These are phyloP conservation scores for Lepisosteus oculatus DNA, from an alignment of 2,113 vertebrate genomes.

Conservation along the genomic window DNA sequence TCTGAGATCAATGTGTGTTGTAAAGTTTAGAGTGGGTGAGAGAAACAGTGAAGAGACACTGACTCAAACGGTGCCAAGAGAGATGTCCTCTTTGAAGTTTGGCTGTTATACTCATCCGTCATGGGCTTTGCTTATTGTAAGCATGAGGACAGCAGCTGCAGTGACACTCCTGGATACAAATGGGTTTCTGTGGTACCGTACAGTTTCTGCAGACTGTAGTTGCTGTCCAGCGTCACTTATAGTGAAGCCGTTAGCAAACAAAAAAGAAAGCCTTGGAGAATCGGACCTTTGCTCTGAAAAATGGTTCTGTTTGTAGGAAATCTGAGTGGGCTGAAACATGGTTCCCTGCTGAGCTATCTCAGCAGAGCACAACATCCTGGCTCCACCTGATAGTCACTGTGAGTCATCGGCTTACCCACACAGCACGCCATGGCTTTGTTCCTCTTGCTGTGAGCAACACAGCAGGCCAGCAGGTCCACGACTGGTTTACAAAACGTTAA, in stretches of 20 bases:
- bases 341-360: constrained; percentile 70
- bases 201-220: too few relatives aligned
- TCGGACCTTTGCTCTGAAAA: constrained; percentile 3
- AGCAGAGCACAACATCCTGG: constrained; percentile 59
- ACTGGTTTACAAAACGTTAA: constrained; percentile 52
- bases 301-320: constrained; percentile 66
- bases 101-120: too few relatives aligned
- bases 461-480: constrained; percentile 38
- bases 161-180: too few relatives aligned
- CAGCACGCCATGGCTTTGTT: constrained; percentile 68
- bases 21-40: too few relatives aligned
- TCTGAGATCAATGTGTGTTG: too few relatives aligned
- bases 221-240: too few relatives aligned
- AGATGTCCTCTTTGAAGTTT: too few relatives aligned
- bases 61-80: too few relatives aligned
- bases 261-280: constrained; percentile 26
- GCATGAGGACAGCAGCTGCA: too few relatives aligned
- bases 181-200: too few relatives aligned
- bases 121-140: too few relatives aligned
- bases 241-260: background rate
- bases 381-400: constrained; percentile 74
- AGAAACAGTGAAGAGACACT: too few relatives aligned
- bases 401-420: constrained; percentile 76
- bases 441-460: constrained; percentile 51
- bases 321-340: constrained; percentile 70